Evolutionary conservation across 1,140 invertebrate species (phyloP), one percentile per base, ranked within the genome.

Genomic region (Bombus cullumanus): DNA sequence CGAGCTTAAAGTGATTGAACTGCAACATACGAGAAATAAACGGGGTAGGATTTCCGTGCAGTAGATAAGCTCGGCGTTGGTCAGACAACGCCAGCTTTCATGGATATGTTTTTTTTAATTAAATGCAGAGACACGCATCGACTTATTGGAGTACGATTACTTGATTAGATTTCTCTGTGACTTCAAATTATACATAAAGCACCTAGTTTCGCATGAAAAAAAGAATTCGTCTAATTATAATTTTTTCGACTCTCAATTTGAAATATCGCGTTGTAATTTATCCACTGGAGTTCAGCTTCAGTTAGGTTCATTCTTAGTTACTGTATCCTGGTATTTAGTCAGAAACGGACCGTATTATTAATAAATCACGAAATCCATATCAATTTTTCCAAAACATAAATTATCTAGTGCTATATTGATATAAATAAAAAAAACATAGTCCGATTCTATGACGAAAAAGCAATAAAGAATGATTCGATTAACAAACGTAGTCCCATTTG

Each of bases 1-100:
- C 34, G 13, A 41, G 72, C 59, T 83, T 83, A 83, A 37, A 75
- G 25, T 47, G 59, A 76, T 83, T 37, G 39, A n/a, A 22, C 43
- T 37, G 12, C 22, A 34, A 76, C 47, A 37, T 57, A 41, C 31
- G 47, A 37, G n/a, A 34, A 57, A 57, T n/a, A 73, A 47, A 73
- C 41, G 71, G 22, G 41, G 25, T 22, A 31, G 71, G 25, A 73
- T 73, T 43, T 73, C 41, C 2, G 28, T 18, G 41, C 47, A 73
- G 47, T 62, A 62, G 80, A 81, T 81, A 74, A 69, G 69, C 12
- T 53, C 4, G 10, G 37, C 13, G 28, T 28, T 74, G n/a, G 69
- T 34, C 68, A 43, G 47, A 43, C 80, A 2, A 28, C 28, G 28
- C 39, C 3, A 47, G 2, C n/a, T 9, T 31, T n/a, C 12, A 8